Base-by-base conservation (phyloP, 2,888 invertebrate species). In the Eutolmus rufibarbis region DNA sequence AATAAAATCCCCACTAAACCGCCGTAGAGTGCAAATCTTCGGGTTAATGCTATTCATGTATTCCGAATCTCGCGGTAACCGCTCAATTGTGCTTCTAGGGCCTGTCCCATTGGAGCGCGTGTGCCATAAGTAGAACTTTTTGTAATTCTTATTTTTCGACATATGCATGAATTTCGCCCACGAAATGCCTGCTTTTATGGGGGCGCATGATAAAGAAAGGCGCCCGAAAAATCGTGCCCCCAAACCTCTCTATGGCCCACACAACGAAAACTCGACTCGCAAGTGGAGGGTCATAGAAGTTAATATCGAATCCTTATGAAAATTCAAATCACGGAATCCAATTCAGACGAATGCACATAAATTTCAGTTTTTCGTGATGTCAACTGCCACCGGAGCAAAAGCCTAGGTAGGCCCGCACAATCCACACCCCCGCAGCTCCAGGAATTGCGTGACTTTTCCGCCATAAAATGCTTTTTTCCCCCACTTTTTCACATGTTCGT, bases 251-350 rank as follows among this genome's bases (percentile, higher is more conserved):
- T 1, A 19, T 5, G 19, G 2, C 66, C 19, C 8, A 28, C 8
- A 28, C 66, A 66, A 28, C 19, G 19, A 66, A 66, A 66, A 12
- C 28, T 46, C 23, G 8, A 66, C 66, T 66, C 66, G 28, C 28
- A 23, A 66, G 23, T 23, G 12, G 66, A 66, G 43, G 9, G 78
- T 43, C 43, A 46, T 43, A 43, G 78, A 78, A 78, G 40, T 78
- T 78, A 78, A 78, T 78, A 78, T 78, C 46, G 57, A 86, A 74
- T 76, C 51, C 76, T 76, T 86, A 86, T 86, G 86, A 86, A 86
- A 86, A 86, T 86, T 86, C 86, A 77, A 86, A 77, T 76, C 86
- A 86, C 86, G 86, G 76, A 86, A 86, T 77, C 86, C 86, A 86
- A 86, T 86, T 86, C 86, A 86, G 76, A 78, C 77, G 51, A 86